Evolutionary conservation across 2,888 invertebrate species (phyloP).

Genomic region (Panopea generosa): DNA sequence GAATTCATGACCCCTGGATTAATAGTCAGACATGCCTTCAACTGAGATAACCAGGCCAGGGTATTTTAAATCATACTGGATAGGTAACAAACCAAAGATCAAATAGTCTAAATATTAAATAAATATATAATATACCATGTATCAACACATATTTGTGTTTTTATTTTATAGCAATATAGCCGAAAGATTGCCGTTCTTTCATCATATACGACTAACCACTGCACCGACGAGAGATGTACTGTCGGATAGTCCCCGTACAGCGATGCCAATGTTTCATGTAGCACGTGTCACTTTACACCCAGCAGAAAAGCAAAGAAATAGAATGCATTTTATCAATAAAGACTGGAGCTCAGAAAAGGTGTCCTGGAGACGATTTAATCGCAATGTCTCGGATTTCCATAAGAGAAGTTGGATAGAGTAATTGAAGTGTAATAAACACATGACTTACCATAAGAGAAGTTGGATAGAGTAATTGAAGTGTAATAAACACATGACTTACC

Average conservation of each 20-base stretch:
- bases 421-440: too few species aligned
- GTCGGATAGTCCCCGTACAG: conserved; percentile 8
- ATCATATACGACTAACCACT: conserved; percentile 2
- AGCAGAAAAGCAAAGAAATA: conserved; percentile 8
- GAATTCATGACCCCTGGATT: too few species aligned
- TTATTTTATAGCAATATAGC: conserved; percentile 13
- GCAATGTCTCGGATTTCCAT: conserved; percentile 17
- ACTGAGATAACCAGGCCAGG: too few species aligned
- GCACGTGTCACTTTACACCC: background rate
- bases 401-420: conserved; percentile 22
- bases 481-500: too few species aligned
- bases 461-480: too few species aligned
- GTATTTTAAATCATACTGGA: too few species aligned
- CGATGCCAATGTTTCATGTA: conserved; percentile 5
- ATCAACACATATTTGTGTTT: too few species aligned
- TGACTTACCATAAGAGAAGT: too few species aligned
- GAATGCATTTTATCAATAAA: conserved; percentile 24
- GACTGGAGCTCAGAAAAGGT: conserved; percentile 25
- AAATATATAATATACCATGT: too few species aligned
- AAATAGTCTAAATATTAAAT: too few species aligned
- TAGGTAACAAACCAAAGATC: too few species aligned
- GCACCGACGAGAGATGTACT: conserved; percentile 6
- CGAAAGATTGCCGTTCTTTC: conserved; percentile 14
- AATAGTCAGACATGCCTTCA: too few species aligned
- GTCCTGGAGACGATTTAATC: conserved; percentile 17